phyloP scores from a whole-genome alignment of 2,797 vertebrate species.

The Erethizon dorsatum region DNA sequence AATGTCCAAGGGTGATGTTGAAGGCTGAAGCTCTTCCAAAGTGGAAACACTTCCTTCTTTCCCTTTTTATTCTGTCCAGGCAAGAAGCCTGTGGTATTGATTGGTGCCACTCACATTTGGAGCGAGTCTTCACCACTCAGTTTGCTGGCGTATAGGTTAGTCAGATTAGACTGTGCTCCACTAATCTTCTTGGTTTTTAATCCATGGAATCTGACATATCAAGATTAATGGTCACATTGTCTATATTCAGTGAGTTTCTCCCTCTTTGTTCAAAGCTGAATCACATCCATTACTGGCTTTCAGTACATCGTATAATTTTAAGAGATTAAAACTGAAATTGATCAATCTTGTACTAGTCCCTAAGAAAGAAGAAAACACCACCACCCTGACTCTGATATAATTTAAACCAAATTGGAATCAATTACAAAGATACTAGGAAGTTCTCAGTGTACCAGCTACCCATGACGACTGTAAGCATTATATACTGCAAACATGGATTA shows the following conservation, averaged over 20 bases:
- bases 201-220: too few species aligned
- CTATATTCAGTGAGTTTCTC: not conserved
- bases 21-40: not conserved
- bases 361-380: constrained; percentile 17
- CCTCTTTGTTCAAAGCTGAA: not conserved
- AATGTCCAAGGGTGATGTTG: not conserved
- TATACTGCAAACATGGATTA: not conserved
- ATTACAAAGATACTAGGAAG: not conserved
- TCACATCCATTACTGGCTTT: not conserved
- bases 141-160: not conserved
- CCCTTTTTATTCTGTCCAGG: not conserved
- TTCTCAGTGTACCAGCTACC: not conserved
- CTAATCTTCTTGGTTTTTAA: not conserved
- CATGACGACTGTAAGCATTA: not conserved
- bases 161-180: not conserved
- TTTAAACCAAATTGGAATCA: constrained; percentile 6
- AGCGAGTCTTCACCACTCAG: not conserved
- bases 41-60: not conserved
- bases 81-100: not conserved
- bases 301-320: constrained; percentile 22
- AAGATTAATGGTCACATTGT: not conserved
- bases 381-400: not conserved
- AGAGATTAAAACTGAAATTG: constrained; percentile 55
- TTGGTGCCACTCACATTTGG: not conserved
- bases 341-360: not conserved